phyloP scores from a whole-genome alignment of 2,113 vertebrate species.

The Myanophis thanlyinensis region DNA sequence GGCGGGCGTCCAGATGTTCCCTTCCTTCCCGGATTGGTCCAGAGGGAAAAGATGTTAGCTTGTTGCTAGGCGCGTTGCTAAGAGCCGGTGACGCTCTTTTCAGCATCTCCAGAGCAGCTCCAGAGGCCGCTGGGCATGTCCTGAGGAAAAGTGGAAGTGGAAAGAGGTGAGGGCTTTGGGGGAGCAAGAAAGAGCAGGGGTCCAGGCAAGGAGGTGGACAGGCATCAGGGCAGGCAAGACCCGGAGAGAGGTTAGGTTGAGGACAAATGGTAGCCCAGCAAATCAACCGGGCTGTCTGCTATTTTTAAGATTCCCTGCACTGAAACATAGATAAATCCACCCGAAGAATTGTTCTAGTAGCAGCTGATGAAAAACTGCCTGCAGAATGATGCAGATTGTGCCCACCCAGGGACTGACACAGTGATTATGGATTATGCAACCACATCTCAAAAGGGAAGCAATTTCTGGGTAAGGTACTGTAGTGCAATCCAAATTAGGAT shows the following conservation, averaged over 20 bases:
- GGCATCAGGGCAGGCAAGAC: accelerated
- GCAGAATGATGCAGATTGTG: not conserved
- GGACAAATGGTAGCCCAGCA: not conserved
- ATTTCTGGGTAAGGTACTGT: not conserved
- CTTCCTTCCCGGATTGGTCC: slow-evolving; percentile 81
- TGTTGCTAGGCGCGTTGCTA: slow-evolving; percentile 91
- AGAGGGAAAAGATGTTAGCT: slow-evolving; percentile 82
- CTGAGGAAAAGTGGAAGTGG: slow-evolving; percentile 33
- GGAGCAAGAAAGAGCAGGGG: not conserved
- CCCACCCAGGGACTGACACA: not conserved
- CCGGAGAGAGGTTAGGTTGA: not conserved
- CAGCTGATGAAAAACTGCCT: not conserved
- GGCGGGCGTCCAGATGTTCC: slow-evolving; percentile 72
- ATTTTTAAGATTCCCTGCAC: not conserved
- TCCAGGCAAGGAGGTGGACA: not conserved
- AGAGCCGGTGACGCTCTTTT: slow-evolving; percentile 74
- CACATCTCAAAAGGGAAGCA: not conserved
- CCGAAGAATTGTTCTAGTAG: not conserved
- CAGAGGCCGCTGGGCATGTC: slow-evolving; percentile 30
- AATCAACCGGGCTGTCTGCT: not conserved
- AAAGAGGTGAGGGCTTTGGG: not conserved
- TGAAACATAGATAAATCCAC: not conserved
- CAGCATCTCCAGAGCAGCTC: slow-evolving; percentile 52
- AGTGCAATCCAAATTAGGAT: not conserved
- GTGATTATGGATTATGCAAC: not conserved